These are phyloP conservation scores for Leiothrix lutea DNA, from an alignment of 2,113 vertebrate species.

Conservation along the genomic window DNA sequence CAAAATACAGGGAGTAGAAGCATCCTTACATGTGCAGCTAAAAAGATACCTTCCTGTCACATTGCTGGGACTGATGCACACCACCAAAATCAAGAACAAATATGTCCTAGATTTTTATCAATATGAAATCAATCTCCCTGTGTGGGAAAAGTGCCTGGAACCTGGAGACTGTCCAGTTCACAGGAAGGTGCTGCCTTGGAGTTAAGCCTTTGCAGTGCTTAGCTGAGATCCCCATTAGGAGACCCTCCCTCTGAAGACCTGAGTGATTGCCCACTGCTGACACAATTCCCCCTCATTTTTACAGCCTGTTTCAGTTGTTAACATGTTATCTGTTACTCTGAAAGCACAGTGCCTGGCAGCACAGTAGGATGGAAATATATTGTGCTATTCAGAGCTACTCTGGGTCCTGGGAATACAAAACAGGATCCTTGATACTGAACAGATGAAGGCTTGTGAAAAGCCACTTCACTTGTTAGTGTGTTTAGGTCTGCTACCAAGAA, in stretches of 20 bases:
- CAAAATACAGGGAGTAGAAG: background rate
- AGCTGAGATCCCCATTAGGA: background rate
- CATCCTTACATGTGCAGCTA: background rate
- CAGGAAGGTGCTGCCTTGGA: background rate
- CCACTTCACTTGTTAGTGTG: slow-evolving; percentile 3
- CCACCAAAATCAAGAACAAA: background rate
- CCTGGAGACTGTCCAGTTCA: background rate
- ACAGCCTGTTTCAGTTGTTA: background rate
- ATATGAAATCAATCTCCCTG: background rate
- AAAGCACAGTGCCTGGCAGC: slow-evolving; percentile 12
- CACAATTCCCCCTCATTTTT: background rate
- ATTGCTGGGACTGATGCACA: background rate
- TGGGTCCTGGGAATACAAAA: background rate
- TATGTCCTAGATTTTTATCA: background rate
- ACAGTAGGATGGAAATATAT: slow-evolving; percentile 27
- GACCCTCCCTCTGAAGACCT: background rate
- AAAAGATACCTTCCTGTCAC: background rate
- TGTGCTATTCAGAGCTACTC: slow-evolving; percentile 18
- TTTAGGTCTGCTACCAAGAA: background rate
- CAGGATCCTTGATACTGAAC: background rate
- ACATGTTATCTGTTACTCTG: background rate
- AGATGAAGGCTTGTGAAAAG: slow-evolving; percentile 28
- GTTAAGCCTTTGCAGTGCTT: background rate
- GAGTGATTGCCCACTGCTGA: background rate
- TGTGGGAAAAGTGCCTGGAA: background rate